Percentiles rank a stretch among this genome's conserved stretches.
Evolutionary conservation across 1,140 invertebrate species (phyloP).

Genomic region (Melitaea cinxia): DNA sequence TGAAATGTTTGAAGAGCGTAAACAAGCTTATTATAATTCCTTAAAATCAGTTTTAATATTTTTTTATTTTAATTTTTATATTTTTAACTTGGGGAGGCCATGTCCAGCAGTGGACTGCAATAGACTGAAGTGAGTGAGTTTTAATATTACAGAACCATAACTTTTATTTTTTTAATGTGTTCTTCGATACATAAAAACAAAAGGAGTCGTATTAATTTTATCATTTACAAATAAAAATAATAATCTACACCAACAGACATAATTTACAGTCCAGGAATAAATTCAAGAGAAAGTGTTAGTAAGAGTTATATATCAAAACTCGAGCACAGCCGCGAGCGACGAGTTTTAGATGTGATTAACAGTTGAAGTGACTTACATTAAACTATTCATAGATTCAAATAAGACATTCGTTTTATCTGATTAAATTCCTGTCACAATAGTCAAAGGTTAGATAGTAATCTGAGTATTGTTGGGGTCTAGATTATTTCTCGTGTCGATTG

Average conservation of each 20-base stretch:
- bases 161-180: too few species aligned
- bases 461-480: conserved; percentile 12
- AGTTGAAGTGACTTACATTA: conserved; percentile 27
- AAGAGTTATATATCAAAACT: conserved; percentile 2
- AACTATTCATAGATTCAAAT: conserved; percentile 26
- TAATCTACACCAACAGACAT: background rate
- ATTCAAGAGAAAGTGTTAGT: background rate
- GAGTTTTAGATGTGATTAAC: conserved; percentile 15
- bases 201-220: too few species aligned
- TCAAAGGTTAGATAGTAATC: conserved; percentile 16
- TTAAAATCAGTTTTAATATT: too few species aligned
- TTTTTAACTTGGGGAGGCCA: too few species aligned
- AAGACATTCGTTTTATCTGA: conserved; percentile 34
- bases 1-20: too few species aligned
- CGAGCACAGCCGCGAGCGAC: conserved; percentile 10
- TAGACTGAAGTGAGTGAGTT: too few species aligned
- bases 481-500: conserved; percentile 19
- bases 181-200: too few species aligned
- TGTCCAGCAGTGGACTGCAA: too few species aligned
- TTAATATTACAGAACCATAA: too few species aligned
- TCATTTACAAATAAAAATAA: too few species aligned
- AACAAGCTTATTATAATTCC: too few species aligned
- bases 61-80: too few species aligned
- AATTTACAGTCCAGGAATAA: background rate
- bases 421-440: conserved; percentile 28